Base-by-base conservation (phyloP, 2,113 vertebrate species). In the Brachirus orientalis region DNA sequence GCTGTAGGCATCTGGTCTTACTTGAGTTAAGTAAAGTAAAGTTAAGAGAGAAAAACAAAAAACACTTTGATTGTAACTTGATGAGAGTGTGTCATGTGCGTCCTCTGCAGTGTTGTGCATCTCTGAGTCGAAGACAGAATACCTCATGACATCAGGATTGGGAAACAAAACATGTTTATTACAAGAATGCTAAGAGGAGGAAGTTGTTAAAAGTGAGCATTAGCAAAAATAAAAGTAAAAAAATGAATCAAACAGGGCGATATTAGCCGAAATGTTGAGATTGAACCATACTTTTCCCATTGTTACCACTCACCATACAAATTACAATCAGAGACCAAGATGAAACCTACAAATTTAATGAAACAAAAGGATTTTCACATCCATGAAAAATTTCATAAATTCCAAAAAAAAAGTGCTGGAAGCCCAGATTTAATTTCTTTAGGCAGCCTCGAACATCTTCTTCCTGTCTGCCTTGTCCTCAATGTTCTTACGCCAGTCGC, bases 391-490 rank as follows among this genome's bases (percentile, higher is more conserved):
- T 1, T 48, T 55, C 52, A 80, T 33, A 63, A 61, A 75, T 79
- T 77, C 66, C 71, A 76, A 28, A 28, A 65, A 79, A 85, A 79
- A 72, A 53, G 77, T 68, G 33, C 67, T 1, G 75, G 40, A n/a
- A 64, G 74, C 70, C 70, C 46, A 22, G 56, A 67, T 53, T 40
- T 7, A 17, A n/a, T 13, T 19, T 56, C 19, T 75, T 83, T 86
- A 90, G 16, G 81, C 9, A 1, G 94, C 40, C 89, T 97, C 95
- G 0, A 88, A 88, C 83, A 88, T 85, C 86, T 88, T 88, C 85
- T 87, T 87, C 77, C 82, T 85, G 80, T 88, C 86, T 0, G 80
- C 74, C 44, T 85, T 87, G 50, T 87, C 86, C 69, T 87, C 86
- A 11, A 87, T 59, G 75, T 85, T 88, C 77, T 88, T 80, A 64